A percentile compares a stretch with the other conserved stretches of the same genome.
These are phyloP conservation scores for Tetanocera ferruginea DNA, from an alignment of 2,888 invertebrate genomes.

Conservation along the genomic window DNA sequence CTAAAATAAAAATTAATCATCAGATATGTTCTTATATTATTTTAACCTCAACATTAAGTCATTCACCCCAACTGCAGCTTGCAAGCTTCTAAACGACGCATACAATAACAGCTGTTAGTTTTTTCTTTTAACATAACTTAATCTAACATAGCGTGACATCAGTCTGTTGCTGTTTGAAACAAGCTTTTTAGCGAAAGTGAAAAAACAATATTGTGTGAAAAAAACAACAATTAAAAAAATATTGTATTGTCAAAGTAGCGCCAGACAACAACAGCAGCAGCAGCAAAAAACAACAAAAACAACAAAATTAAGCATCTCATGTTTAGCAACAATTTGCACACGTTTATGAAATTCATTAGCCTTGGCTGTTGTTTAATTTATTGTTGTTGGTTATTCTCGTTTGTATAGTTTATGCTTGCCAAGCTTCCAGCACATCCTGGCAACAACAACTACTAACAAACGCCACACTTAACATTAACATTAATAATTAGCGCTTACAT, in stretches of 20 bases:
- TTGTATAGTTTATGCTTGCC: not conserved
- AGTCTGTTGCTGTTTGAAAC: not conserved
- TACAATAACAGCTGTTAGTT: not conserved
- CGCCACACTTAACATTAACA: constrained; percentile 42
- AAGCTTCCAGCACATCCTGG: constrained; percentile 48
- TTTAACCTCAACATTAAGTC: too few relatives aligned
- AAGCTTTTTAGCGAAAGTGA: not conserved
- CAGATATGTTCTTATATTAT: too few relatives aligned
- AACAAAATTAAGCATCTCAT: constrained; percentile 2
- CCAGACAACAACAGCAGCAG: not conserved
- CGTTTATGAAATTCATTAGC: constrained; percentile 26
- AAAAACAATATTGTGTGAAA: not conserved
- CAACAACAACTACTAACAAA: constrained; percentile 28
- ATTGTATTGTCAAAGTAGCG: not conserved
- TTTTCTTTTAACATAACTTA: constrained; percentile 11
- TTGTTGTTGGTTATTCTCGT: not conserved
- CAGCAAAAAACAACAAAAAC: not conserved
- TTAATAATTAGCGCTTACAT: constrained; percentile 46
- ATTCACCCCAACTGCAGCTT: too few relatives aligned
- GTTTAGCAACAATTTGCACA: constrained; percentile 27
- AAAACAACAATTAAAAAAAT: not conserved
- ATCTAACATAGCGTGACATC: constrained; percentile 9
- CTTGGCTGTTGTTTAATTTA: not conserved
- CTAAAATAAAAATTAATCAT: too few relatives aligned
- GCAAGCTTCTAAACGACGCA: constrained; percentile 28